Conservation (phyloP, 2,797 vertebrate species). For the Borostomias antarcticus region DNA sequence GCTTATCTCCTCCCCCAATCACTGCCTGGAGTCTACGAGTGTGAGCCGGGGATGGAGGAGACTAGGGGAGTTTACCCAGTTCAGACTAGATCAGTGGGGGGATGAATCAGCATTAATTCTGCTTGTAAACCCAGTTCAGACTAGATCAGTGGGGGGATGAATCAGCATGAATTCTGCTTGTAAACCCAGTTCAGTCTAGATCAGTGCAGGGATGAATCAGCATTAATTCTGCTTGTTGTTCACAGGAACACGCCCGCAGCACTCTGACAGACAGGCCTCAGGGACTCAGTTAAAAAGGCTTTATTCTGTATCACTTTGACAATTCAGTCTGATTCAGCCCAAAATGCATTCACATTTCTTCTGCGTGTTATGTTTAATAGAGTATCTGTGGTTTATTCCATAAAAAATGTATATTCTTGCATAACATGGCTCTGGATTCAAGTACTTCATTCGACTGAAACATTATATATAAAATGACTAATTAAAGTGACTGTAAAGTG, state of each 20-base stretch:
- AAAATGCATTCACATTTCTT: too few species aligned
- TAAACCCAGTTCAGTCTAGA: too few species aligned
- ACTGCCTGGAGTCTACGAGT: not conserved
- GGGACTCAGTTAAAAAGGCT: not conserved
- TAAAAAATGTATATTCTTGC: too few species aligned
- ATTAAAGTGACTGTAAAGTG: too few species aligned
- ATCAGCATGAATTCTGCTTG: too few species aligned
- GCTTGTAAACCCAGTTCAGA: too few species aligned
- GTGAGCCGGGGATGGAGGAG: not conserved
- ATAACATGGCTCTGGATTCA: too few species aligned
- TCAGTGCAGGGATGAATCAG: not conserved
- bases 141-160: too few species aligned
- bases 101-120: too few species aligned
- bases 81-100: not conserved
- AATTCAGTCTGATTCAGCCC: too few species aligned
- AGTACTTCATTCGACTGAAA: not conserved
- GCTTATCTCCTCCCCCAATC: not conserved
- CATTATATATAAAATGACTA: not conserved
- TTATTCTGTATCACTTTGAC: too few species aligned
- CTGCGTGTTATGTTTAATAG: not conserved
- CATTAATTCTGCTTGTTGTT: constrained; percentile 10
- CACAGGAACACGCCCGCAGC: not conserved
- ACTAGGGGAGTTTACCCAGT: not conserved
- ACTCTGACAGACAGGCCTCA: not conserved
- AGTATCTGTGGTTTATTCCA: not conserved